Evolutionary conservation across 2,113 vertebrate species (phyloP), one percentile per base, ranked within the genome.

Genomic region (Pseudorectes ferrugineus): DNA sequence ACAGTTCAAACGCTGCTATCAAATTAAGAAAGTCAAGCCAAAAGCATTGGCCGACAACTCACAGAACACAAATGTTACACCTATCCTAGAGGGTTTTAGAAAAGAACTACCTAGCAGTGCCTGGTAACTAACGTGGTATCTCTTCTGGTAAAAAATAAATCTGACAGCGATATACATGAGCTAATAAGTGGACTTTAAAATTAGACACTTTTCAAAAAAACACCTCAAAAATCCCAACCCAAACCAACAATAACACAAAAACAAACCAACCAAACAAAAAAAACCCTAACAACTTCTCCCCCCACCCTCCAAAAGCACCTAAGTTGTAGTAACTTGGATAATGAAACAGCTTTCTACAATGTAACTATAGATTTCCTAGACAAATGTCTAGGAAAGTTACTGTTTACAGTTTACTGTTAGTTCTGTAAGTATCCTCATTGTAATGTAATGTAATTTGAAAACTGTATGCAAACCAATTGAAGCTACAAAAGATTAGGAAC

Each of bases 281-380:
- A 15, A 20, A 5, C 4, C 1, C 10, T 14, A 62, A 38, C 11
- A 63, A 43, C 15, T 49, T 4, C 8, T 7, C 9, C 6, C 8
- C 10, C 52, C 7, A 1, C 14, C 7, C 3, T 2, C 3, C 11
- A 72, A 58, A 58, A 35, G 3, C 0, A 15, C 4, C 10, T 21
- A 46, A 10, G 9, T 0, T 88, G 22, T 26, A 73, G 33, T n/a
- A 92, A 88, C 14, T 7, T 40, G 19, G 6, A 38, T 33, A 58
- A 92, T 38, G 11, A 68, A 88, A 80, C 14, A 71, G 13, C 22
- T 77, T 88, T 92, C 48, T 77, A 40, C 36, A 77, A 36, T 4
- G 2, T 51, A 66, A 58, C 12, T 58, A 19, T 0, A 38, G 26
- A 83, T 46, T 76, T 70, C 33, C 79, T 51, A 63, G 24, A 66